phyloP scores from a whole-genome alignment of 2,113 vertebrate genomes.

The Hyperopisus bebe region DNA sequence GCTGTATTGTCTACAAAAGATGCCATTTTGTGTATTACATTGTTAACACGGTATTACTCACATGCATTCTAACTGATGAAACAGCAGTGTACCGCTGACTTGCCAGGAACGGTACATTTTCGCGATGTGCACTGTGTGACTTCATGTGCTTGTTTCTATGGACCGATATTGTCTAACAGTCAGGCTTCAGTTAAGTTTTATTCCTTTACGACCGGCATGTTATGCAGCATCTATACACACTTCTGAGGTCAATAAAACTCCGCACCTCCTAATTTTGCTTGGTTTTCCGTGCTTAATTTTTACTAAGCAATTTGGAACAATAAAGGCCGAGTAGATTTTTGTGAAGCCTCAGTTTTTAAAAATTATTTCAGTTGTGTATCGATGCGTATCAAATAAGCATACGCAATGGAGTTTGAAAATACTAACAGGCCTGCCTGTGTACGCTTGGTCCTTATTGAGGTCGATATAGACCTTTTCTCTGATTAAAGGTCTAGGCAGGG shows the following conservation, averaged over 20 bases:
- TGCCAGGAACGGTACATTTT: conserved; percentile 6
- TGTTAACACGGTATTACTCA: background rate
- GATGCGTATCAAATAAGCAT: no score
- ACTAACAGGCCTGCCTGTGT: background rate
- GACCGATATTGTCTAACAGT: background rate
- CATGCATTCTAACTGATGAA: conserved; percentile 32
- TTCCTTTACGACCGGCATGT: background rate
- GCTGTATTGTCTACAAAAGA: conserved; percentile 37
- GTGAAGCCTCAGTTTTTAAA: background rate
- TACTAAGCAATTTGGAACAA: background rate
- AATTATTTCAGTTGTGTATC: background rate
- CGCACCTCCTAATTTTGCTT: background rate
- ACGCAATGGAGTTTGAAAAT: background rate
- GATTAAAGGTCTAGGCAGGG: background rate
- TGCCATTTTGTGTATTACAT: conserved; percentile 51
- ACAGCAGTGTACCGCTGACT: conserved; percentile 13
- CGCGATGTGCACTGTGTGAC: background rate
- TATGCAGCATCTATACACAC: background rate
- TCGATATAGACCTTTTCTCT: background rate
- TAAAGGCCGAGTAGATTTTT: background rate
- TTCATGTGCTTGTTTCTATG: background rate
- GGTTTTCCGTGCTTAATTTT: background rate
- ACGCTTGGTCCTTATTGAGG: background rate
- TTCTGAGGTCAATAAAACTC: background rate
- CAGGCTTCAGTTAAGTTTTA: background rate